Evolutionary conservation across 2,797 vertebrate genomes (phyloP), one percentile per base, ranked within the genome.

Genomic region (Hipposideros larvatus): DNA sequence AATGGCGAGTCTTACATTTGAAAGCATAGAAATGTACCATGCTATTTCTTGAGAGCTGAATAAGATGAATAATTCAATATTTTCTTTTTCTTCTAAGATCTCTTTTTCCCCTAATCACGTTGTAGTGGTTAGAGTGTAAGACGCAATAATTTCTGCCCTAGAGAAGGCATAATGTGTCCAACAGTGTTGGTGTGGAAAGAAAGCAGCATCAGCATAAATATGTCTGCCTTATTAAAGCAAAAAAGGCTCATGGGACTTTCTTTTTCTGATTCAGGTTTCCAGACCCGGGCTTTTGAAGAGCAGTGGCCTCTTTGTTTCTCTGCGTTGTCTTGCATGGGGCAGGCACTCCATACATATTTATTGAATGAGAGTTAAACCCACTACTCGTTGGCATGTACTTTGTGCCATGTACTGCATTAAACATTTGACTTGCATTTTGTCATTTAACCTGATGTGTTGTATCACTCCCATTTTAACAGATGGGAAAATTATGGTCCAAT

Each of bases 71-170:
- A 87, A 87, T 63, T 90, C 75, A 53, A 53, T 73, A 65, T 73
- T 95, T 90, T 74, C 15, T 83, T 91, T 93, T 95, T 89, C 31
- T 93, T 74, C 65, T 91, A 43, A 87, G 83, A 82, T 66, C 2
- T 26, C 4, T 83, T 68, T 82, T 10, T 2, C 10, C 19, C 18
- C 8, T 18, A 70, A 83, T 95, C 73, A 26, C 18, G 4, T 31
- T 92, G 48, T 83, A 63, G 65, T 73, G 22, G 19, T 34, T 71
- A 51, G n/a, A 46, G 4, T 61, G 11, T 84, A 68, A 71, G 90
- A 82, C 7, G 63, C 46, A 89, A 74, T 19, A 57, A 73, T 74
- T 70, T 3, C 24, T 83, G 2, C 74, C 31, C 9, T 65, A 70
- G 65, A 71, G 55, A 91, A 86, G n/a, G 75, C 34, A 46, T 48